Conservation (phyloP, 2,113 vertebrate species). For the Amia ocellicauda region DNA sequence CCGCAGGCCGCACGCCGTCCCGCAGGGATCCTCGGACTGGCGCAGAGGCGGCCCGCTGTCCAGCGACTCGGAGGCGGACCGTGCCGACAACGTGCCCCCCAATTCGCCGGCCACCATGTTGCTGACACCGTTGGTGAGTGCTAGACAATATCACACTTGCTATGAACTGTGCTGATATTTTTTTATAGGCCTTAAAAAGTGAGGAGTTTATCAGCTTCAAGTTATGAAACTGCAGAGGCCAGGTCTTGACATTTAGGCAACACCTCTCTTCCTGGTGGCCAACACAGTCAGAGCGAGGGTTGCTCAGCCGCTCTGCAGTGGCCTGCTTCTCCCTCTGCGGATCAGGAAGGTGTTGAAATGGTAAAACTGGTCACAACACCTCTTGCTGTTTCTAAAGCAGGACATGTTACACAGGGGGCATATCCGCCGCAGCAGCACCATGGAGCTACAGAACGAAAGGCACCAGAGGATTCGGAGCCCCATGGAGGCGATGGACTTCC, state of each 20-base stretch:
- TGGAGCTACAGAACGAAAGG: constrained; percentile 36
- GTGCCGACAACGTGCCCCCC: constrained; percentile 57
- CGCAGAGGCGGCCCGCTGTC: constrained; percentile 44
- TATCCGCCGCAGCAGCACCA: constrained; percentile 46
- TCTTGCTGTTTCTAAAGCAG: neutral
- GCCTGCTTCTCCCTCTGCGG: neutral
- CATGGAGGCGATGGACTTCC: constrained; percentile 50
- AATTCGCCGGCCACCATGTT: constrained; percentile 60
- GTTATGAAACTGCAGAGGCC: too few species aligned
- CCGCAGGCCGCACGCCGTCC: constrained; percentile 23
- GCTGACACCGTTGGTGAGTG: constrained; percentile 27
- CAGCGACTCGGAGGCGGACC: constrained; percentile 56
- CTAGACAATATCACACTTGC: neutral
- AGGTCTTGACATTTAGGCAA: too few species aligned
- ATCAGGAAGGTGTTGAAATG: constrained; percentile 21
- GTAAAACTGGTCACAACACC: neutral
- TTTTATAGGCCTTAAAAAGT: neutral
- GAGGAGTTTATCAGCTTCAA: neutral
- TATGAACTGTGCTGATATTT: neutral
- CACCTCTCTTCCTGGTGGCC: too few species aligned
- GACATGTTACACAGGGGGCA: constrained; percentile 13
- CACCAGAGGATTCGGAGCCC: constrained; percentile 24
- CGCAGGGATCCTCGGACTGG: constrained; percentile 31
- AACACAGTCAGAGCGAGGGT: too few species aligned
- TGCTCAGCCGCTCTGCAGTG: too few species aligned